Conservation (phyloP, 2,113 vertebrate genomes). For the Microtus montanus region DNA sequence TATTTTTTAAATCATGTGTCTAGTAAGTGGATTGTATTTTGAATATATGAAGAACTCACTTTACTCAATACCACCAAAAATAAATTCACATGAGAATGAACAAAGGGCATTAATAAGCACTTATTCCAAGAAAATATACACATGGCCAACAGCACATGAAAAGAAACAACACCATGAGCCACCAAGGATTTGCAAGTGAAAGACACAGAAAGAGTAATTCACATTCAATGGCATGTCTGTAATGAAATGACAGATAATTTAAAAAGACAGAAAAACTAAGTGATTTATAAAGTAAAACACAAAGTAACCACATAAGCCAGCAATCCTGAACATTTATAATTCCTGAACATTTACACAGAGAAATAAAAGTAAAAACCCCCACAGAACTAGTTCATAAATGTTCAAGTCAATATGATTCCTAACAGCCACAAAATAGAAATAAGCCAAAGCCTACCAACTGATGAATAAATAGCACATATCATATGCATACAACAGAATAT, state of each 20-base stretch:
- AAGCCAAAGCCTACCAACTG: constrained; percentile 24
- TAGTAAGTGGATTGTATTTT: not conserved
- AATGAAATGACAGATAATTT: not conserved
- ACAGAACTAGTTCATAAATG: not conserved
- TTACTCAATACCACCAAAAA: not conserved
- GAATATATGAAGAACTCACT: constrained; percentile 10
- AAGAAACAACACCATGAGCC: not conserved
- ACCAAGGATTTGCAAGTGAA: constrained; percentile 36
- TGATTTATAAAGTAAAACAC: constrained; percentile 22
- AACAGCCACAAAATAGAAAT: not conserved
- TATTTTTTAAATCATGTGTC: not conserved
- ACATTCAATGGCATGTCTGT: not conserved
- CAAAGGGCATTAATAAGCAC: constrained; percentile 46
- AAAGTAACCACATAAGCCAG: not conserved
- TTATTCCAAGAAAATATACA: constrained; percentile 14
- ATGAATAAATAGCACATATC: constrained; percentile 8
- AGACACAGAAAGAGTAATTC: not conserved
- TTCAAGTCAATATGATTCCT: not conserved
- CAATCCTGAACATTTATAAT: not conserved
- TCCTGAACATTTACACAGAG: not conserved
- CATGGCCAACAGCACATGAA: not conserved
- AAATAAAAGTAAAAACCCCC: constrained; percentile 14
- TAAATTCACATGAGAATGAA: not conserved
- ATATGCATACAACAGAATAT: not conserved
- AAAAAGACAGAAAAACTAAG: not conserved